A percentile compares a stretch with the other conserved stretches of the same genome.
Conservation (phyloP, 2,888 invertebrate genomes). For the Phytoseiulus persimilis region DNA sequence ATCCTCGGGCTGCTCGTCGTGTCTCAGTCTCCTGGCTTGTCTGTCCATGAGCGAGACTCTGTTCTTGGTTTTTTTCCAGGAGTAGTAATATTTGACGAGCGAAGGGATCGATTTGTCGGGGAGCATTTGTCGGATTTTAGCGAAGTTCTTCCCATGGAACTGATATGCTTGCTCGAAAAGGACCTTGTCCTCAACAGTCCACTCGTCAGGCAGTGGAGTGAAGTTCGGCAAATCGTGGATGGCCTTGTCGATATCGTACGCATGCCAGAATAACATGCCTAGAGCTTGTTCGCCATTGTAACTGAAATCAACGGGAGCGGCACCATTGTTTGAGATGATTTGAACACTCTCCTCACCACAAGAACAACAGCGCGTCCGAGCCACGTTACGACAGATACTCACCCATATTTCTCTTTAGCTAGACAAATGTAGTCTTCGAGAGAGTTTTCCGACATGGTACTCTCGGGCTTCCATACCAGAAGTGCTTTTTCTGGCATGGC, state of each 20-base stretch:
- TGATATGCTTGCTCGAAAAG: constrained; percentile 96
- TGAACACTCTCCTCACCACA: neutral
- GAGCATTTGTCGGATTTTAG: constrained; percentile 91
- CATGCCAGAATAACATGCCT: constrained; percentile 96
- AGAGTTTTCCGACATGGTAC: constrained; percentile 73
- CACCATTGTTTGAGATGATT: neutral
- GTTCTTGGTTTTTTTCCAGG: constrained; percentile 92
- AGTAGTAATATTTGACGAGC: constrained; percentile 92
- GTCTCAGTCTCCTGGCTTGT: constrained; percentile 63
- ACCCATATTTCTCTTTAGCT: constrained; percentile 93
- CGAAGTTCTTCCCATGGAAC: constrained; percentile 95
- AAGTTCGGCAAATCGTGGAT: constrained; percentile 89
- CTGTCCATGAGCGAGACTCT: constrained; percentile 87
- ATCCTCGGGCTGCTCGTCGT: constrained; percentile 59
- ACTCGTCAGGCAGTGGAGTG: constrained; percentile 93
- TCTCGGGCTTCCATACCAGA: constrained; percentile 89
- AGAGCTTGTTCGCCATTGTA: constrained; percentile 57
- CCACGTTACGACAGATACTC: constrained; percentile 76
- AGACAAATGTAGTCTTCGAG: constrained; percentile 90
- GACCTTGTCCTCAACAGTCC: constrained; percentile 96
- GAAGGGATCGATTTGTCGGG: constrained; percentile 94
- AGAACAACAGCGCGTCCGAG: neutral
- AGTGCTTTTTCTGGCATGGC: constrained; percentile 65
- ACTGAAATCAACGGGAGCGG: neutral
- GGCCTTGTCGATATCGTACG: constrained; percentile 85